phyloP scores from a whole-genome alignment of 2,797 vertebrate genomes.

The Triplophysa yarkandensis region DNA sequence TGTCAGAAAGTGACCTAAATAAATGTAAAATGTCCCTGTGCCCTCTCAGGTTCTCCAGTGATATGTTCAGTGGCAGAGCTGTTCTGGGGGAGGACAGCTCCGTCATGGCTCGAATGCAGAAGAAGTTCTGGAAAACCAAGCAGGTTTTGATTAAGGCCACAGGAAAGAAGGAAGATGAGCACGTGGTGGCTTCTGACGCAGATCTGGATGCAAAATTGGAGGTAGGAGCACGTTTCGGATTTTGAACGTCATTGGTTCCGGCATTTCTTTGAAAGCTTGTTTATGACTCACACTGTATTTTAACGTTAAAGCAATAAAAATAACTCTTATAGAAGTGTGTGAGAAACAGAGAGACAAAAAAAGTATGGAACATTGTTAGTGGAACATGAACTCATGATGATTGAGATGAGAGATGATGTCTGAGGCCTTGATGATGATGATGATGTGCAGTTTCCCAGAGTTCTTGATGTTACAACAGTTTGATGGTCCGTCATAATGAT shows the following conservation, averaged over 20 bases:
- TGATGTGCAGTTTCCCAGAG: slow-evolving; percentile 18
- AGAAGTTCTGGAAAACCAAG: slow-evolving; percentile 89
- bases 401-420: slow-evolving; percentile 7
- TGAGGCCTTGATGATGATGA: slow-evolving; percentile 15
- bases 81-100: slow-evolving; percentile 76
- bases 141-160: slow-evolving; percentile 86
- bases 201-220: slow-evolving; percentile 83
- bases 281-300: slow-evolving; percentile 14
- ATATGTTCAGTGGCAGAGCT: slow-evolving; percentile 72
- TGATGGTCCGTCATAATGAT: not conserved
- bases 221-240: slow-evolving; percentile 65
- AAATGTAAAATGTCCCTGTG: not conserved
- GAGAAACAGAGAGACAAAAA: not conserved
- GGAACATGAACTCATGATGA: not conserved
- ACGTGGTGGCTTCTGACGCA: slow-evolving; percentile 81
- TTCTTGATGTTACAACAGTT: slow-evolving; percentile 5
- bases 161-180: slow-evolving; percentile 86
- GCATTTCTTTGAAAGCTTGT: not conserved
- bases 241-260: not conserved
- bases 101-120: slow-evolving; percentile 83
- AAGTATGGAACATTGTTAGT: no score
- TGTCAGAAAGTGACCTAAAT: no score
- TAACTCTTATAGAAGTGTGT: not conserved
- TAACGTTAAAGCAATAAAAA: slow-evolving; percentile 2
- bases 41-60: slow-evolving; percentile 70